Evolutionary conservation across 2,888 invertebrate genomes (phyloP), one percentile per base, ranked within the genome.

Genomic region (Villa cingulata): DNA sequence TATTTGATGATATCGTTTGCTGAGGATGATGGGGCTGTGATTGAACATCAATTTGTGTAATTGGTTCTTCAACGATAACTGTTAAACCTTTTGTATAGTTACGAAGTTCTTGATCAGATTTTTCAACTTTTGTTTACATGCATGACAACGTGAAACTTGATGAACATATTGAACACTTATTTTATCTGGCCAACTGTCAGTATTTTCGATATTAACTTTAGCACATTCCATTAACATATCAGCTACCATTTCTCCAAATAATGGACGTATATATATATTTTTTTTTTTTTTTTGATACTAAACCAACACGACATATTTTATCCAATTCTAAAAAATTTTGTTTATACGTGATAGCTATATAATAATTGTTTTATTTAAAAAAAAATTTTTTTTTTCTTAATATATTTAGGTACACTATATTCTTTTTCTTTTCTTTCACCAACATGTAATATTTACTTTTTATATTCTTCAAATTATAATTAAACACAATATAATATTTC

Each of bases 191-290:
- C 79, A 70, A 1, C 77, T 76, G 52, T 78, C 78, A 6, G 74
- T 74, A 9, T 74, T 70, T 23, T 74, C 69, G 45, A 79, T 72
- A 66, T 74, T 72, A 54, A 78, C 74, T 63, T 73, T 74, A 48
- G 77, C 74, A 64, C 76, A 77, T 54, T 75, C 76, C 77, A 77
- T 77, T 56, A 79, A 57, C 78, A 79, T 78, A 54, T 77, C 76
- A 17, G 78, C 76, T 38, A 78, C 75, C 53, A 77, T 74, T 61
- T 78, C 78, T 54, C 76, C 76, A 58, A 78, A 78, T 50, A 79
- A 61, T 27, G 78, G 78, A 55, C 78, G 69, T 77, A 79, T 78
- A 58, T 78, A n/a, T n/a, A n/a, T n/a, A n/a, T n/a, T n/a, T n/a
- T n/a, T n/a, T n/a, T n/a, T n/a, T 78, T 60, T 77, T 78, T 59